Conservation (phyloP, 2,113 vertebrate genomes). For the Coturnix japonica region DNA sequence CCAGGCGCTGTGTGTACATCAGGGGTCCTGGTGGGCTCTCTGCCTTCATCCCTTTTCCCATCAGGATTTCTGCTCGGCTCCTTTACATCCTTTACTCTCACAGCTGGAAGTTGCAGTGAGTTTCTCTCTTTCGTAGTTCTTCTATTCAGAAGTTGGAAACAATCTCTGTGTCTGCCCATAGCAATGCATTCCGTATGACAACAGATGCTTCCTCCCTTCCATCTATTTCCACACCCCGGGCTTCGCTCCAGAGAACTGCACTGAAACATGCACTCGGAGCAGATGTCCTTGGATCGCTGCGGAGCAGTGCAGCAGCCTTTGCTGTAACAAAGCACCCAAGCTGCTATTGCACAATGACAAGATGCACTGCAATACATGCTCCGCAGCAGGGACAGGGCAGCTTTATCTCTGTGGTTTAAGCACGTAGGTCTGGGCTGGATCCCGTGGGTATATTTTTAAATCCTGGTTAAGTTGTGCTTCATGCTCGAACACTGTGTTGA, state of each 20-base stretch:
- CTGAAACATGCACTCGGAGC: background rate
- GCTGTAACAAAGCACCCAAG: background rate
- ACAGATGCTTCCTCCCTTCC: background rate
- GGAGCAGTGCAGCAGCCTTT: background rate
- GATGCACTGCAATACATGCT: background rate
- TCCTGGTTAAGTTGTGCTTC: background rate
- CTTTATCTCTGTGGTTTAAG: background rate
- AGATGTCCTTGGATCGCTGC: background rate
- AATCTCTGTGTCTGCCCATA: background rate
- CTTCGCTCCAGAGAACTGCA: background rate
- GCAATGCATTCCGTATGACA: background rate
- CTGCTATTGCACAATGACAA: background rate
- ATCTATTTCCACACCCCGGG: background rate
- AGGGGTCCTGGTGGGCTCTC: fast-evolving
- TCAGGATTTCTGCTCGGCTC: background rate
- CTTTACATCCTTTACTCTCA: background rate
- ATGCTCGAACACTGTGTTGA: background rate
- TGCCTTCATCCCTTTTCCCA: background rate
- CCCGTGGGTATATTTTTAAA: background rate
- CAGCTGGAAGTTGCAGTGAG: background rate
- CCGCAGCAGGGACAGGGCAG: background rate
- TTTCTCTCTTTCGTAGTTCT: background rate
- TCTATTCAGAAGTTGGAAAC: background rate
- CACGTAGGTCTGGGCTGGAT: background rate
- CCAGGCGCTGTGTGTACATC: background rate